A percentile compares a stretch with the other conserved stretches of the same genome.
These are phyloP conservation scores for Chionoecetes opilio DNA, from an alignment of 1,140 invertebrate species.

Conservation along the genomic window DNA sequence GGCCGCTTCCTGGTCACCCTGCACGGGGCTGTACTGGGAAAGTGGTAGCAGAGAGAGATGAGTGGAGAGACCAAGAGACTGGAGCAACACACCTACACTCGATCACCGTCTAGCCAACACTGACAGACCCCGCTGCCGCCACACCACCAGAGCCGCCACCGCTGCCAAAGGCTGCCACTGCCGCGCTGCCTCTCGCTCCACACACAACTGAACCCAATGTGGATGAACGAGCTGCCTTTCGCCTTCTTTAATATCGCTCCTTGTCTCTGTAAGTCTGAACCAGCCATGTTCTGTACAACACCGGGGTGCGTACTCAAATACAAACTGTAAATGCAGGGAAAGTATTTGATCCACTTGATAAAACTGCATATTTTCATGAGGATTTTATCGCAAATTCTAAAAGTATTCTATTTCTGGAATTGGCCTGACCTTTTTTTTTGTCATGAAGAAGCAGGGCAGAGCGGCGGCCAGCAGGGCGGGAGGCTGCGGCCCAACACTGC, in stretches of 20 bases:
- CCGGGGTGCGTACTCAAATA: too few species aligned
- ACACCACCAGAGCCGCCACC: not conserved
- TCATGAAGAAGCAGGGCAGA: not conserved
- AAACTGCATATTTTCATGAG: not conserved
- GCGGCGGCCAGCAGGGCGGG: not conserved
- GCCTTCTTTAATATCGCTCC: not conserved
- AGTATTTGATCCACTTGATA: not conserved
- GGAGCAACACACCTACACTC: constrained; percentile 20
- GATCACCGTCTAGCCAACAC: constrained; percentile 36
- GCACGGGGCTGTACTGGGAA: constrained; percentile 2
- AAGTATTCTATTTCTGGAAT: constrained; percentile 4
- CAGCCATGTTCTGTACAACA: not conserved
- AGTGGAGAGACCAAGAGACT: constrained; percentile 41
- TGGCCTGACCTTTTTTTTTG: not conserved
- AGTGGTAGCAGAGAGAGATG: constrained; percentile 44
- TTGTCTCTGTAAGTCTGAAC: not conserved
- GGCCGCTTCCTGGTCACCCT: not conserved
- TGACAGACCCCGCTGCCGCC: not conserved
- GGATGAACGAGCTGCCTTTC: constrained; percentile 9
- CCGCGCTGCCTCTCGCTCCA: not conserved
- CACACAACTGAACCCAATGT: not conserved
- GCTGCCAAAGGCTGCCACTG: not conserved
- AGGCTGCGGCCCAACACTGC: not conserved
- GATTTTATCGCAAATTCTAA: not conserved
- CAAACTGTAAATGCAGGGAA: not conserved